Conservation (phyloP, 2,888 invertebrate genomes). For the Xanthia togata region DNA sequence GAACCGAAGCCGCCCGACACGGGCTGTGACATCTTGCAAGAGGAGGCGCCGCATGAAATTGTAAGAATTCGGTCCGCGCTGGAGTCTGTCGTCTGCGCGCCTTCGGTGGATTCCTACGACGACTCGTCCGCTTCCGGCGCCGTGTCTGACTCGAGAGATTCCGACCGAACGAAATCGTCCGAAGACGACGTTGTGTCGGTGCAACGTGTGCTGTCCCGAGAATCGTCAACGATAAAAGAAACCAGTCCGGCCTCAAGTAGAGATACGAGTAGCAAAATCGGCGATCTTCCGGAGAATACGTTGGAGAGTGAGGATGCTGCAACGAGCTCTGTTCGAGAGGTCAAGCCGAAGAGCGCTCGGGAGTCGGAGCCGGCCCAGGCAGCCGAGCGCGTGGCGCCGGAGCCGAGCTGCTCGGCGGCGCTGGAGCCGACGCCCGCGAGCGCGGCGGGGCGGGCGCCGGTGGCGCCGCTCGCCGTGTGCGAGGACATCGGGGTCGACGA, state of each 20-base stretch:
- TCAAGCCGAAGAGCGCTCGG: slow-evolving; percentile 43
- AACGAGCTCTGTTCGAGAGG: slow-evolving; percentile 47
- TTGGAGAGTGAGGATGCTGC: slow-evolving; percentile 56
- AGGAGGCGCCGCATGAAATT: slow-evolving; percentile 70
- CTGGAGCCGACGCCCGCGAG: slow-evolving; percentile 35
- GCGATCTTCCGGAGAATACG: slow-evolving; percentile 72
- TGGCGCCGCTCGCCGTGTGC: slow-evolving; percentile 93
- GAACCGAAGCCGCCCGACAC: slow-evolving; percentile 60
- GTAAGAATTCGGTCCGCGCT: slow-evolving; percentile 62
- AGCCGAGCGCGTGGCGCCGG: slow-evolving; percentile 39
- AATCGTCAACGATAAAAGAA: slow-evolving; percentile 78
- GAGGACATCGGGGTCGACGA: slow-evolving; percentile 93
- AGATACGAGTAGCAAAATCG: slow-evolving; percentile 73
- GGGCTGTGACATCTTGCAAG: slow-evolving; percentile 67
- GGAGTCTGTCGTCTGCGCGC: slow-evolving; percentile 54
- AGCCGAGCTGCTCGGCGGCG: slow-evolving; percentile 40
- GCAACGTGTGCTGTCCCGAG: slow-evolving; percentile 72
- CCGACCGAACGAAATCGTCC: slow-evolving; percentile 71
- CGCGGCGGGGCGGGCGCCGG: slow-evolving; percentile 76
- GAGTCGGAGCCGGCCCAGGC: slow-evolving; percentile 57
- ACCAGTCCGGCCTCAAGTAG: slow-evolving; percentile 75
- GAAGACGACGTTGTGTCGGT: slow-evolving; percentile 72
- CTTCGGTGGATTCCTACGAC: slow-evolving; percentile 69
- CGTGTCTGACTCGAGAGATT: slow-evolving; percentile 71
- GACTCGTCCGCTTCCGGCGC: slow-evolving; percentile 68